phyloP scores from a whole-genome alignment of 2,113 vertebrate genomes.

The Melospiza melodia region DNA sequence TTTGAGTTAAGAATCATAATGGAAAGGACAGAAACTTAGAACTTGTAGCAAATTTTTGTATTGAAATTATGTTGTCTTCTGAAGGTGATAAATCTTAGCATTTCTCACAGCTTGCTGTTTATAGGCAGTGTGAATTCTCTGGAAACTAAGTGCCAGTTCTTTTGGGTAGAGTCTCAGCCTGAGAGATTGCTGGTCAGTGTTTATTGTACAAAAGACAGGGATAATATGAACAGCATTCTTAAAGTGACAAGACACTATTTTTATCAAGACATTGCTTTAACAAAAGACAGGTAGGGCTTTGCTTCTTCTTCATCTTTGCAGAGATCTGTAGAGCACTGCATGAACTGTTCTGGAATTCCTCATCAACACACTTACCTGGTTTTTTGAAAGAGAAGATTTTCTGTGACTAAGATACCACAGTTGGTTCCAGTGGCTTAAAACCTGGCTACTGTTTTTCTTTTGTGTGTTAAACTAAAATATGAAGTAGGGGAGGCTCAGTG shows the following conservation, averaged over 20 bases:
- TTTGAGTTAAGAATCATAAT: neutral
- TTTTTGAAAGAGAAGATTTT: neutral
- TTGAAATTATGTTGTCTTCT: neutral
- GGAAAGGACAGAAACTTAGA: neutral
- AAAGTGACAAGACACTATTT: neutral
- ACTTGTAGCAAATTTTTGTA: neutral
- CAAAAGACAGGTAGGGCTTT: neutral
- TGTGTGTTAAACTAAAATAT: neutral
- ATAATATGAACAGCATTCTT: neutral
- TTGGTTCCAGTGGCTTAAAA: neutral
- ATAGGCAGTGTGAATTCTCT: neutral
- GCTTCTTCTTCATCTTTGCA: neutral
- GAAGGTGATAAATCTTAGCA: neutral
- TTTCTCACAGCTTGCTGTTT: neutral
- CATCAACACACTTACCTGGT: neutral
- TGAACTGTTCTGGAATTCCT: neutral
- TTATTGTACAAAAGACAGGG: neutral
- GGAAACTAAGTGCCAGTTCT: neutral
- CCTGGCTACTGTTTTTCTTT: neutral
- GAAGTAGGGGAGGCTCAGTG: neutral
- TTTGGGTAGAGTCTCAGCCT: neutral
- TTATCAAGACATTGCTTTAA: neutral
- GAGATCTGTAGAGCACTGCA: rapidly evolving
- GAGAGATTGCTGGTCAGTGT: neutral
- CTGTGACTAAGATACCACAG: neutral